Evolutionary conservation across 2,888 invertebrate species (phyloP).

Genomic region (Mimas tiliae): DNA sequence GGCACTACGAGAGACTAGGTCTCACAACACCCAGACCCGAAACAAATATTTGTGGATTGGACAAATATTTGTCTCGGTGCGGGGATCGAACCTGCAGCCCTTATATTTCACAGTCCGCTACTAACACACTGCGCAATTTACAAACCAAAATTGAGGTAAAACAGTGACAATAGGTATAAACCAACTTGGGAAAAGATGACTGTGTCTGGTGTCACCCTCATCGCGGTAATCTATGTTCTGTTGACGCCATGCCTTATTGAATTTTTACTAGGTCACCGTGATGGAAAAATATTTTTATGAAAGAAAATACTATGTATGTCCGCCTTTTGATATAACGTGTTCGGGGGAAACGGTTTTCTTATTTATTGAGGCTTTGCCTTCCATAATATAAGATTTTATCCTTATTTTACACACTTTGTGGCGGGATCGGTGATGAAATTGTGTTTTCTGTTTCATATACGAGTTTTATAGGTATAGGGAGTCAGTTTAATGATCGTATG

Average conservation of each 20-base stretch:
- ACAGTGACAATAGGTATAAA: neutral
- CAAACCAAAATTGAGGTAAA: no score
- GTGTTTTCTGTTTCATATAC: constrained; percentile 14
- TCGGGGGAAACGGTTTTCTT: constrained; percentile 19
- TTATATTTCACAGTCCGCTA: no score
- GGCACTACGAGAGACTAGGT: no score
- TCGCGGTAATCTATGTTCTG: constrained; percentile 20
- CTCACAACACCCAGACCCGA: no score
- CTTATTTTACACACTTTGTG: constrained; percentile 23
- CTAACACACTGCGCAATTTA: no score
- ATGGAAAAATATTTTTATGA: constrained; percentile 25
- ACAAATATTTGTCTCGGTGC: no score
- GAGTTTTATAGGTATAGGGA: neutral
- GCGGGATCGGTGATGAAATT: constrained; percentile 6
- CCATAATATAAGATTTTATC: constrained; percentile 20
- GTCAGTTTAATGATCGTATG: neutral
- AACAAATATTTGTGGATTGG: no score
- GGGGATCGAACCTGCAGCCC: no score
- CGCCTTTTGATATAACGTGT: constrained; percentile 19
- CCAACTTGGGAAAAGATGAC: neutral
- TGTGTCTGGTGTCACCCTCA: neutral
- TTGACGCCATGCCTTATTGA: constrained; percentile 16
- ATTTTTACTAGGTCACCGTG: constrained; percentile 25
- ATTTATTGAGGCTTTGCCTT: constrained; percentile 20
- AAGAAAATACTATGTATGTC: constrained; percentile 17